Percentiles rank a stretch among this genome's conserved stretches.
These are phyloP conservation scores for Vidua macroura DNA, from an alignment of 2,113 vertebrate genomes.

Conservation along the genomic window DNA sequence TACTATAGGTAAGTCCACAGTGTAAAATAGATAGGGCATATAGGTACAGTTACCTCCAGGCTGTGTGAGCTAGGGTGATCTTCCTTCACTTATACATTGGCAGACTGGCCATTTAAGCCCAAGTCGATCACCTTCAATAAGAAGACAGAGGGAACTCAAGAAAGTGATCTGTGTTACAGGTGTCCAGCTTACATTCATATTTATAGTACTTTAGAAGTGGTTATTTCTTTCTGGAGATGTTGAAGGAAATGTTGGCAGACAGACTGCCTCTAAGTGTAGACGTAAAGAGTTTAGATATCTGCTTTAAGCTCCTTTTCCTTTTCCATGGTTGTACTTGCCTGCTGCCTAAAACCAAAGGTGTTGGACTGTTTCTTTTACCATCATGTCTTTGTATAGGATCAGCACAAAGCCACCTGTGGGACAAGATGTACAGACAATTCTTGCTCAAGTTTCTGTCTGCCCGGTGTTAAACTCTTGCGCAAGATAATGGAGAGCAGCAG, in stretches of 20 bases:
- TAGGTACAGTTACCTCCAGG: background rate
- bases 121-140: background rate
- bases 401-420: background rate
- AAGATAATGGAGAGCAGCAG: background rate
- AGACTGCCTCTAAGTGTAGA: background rate
- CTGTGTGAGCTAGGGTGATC: background rate
- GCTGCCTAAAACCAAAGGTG: background rate
- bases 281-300: background rate
- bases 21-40: background rate
- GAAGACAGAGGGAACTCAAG: background rate
- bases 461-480: background rate
- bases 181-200: background rate
- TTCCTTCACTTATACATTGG: background rate
- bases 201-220: background rate
- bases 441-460: background rate
- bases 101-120: background rate
- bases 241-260: background rate
- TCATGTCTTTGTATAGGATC: background rate
- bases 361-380: background rate
- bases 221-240: background rate
- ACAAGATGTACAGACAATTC: background rate
- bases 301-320: background rate
- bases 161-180: background rate
- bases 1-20: background rate
- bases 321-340: background rate